Percentiles rank a stretch among this genome's conserved stretches.
These are phyloP conservation scores for Drosophila watanabei DNA, from an alignment of 1,140 invertebrate genomes.

Conservation along the genomic window DNA sequence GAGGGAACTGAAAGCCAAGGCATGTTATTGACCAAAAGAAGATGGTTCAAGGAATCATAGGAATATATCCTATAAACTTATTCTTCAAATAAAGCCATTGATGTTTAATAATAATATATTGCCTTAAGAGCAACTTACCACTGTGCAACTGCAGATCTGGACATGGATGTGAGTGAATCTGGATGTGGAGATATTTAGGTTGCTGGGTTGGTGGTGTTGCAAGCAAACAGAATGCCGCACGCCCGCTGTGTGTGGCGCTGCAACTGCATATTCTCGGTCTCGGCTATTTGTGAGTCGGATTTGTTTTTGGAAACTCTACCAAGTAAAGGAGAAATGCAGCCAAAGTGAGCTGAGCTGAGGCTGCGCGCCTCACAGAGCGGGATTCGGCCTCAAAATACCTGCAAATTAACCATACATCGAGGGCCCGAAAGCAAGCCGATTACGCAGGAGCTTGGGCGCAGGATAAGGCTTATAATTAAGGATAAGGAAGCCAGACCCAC, in stretches of 20 bases:
- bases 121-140: background rate
- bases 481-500: background rate
- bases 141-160: slow-evolving; percentile 2
- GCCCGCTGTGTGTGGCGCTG: background rate
- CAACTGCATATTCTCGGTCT: slow-evolving; percentile 3
- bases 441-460: background rate
- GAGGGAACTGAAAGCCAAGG: background rate
- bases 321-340: background rate
- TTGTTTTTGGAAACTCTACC: slow-evolving; percentile 15
- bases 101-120: too few relatives aligned
- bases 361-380: background rate
- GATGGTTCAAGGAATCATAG: background rate
- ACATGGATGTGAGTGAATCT: background rate
- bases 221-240: slow-evolving; percentile 28
- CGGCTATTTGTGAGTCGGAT: slow-evolving; percentile 8
- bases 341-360: slow-evolving; percentile 3
- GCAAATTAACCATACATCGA: slow-evolving; percentile 13
- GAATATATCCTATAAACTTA: too few relatives aligned
- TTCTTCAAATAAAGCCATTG: too few relatives aligned
- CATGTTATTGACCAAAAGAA: background rate
- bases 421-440: background rate
- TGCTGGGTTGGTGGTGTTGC: slow-evolving; percentile 1
- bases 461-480: background rate
- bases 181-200: background rate
- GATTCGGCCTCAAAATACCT: slow-evolving; percentile 6